Base-by-base conservation (phyloP, 2,888 invertebrate species). In the Amiota communis region DNA sequence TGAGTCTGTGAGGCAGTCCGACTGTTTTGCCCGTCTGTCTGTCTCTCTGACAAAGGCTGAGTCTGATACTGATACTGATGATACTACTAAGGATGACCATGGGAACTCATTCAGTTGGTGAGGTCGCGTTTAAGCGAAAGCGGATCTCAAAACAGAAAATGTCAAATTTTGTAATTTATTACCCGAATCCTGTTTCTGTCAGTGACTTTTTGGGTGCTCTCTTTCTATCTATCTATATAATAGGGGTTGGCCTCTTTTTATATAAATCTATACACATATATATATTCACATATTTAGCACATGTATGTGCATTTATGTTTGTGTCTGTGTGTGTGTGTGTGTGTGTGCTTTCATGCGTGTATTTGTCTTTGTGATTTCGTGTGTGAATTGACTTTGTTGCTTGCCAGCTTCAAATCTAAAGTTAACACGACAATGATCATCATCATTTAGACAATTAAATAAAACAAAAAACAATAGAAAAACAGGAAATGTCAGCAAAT, bases 101-200 rank as follows among this genome's bases (percentile, higher is more conserved):
- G 80, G 74, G 76, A 75, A 77, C 77, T 75, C 20, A 57, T 59
- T 68, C 61, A 36, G 4, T 36, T 36, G 36, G 36, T 47, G 63
- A 73, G 75, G 75, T 79, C 81, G 81, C 83, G 80, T 81, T 80
- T 84, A 82, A 77, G 81, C 81, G 79, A 82, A 86, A 86, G 82
- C 87, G 87, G 87, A 87, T 87, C 87, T 86, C 82, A 36, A 86
- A 87, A 85, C 88, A 87, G 87, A 88, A 88, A 88, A 88, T 89
- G 88, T 88, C 89, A 89, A 89, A 88, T 86, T 88, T 88, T 86
- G 81, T 89, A 88, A 89, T 89, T 89, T 89, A 89, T 89, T 88
- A 87, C 88, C 87, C 82, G 84, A 87, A 88, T 88, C 86, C 87
- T 88, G 88, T 88, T 88, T 87, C 87, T 88, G 88, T 85, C 85